Conservation (phyloP, 2,797 vertebrate species). For the Dicrostonyx torquatus region DNA sequence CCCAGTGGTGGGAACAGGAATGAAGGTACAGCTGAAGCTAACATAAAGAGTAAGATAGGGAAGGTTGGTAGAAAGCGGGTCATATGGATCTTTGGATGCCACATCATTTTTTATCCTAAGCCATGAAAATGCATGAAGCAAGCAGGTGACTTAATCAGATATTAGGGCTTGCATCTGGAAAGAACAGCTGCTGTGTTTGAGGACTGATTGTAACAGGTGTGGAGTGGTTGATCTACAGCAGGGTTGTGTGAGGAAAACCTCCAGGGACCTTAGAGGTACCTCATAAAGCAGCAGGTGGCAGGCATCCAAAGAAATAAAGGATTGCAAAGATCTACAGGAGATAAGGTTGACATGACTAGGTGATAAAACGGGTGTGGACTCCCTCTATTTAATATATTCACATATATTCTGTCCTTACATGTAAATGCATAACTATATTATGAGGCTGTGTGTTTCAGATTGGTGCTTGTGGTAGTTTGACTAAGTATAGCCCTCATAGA, state of each 20-base stretch:
- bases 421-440: neutral
- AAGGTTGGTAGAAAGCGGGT: neutral
- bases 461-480: neutral
- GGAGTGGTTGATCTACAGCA: neutral
- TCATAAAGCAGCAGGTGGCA: neutral
- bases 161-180: neutral
- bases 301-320: neutral
- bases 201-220: neutral
- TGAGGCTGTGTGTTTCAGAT: neutral
- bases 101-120: neutral
- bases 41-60: accelerated
- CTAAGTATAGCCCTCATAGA: neutral
- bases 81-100: neutral
- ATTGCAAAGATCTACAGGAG: neutral
- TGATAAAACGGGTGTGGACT: neutral
- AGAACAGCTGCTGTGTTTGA: neutral
- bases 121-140: neutral
- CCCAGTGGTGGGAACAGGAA: neutral
- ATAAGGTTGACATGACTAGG: neutral
- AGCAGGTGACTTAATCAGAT: neutral
- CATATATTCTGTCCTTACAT: neutral
- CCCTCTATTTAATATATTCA: neutral
- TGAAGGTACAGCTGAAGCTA: neutral
- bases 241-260: neutral
- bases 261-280: neutral